Evolutionary conservation across 2,113 vertebrate species (phyloP).

Genomic region (Cynopterus brachyotis): DNA sequence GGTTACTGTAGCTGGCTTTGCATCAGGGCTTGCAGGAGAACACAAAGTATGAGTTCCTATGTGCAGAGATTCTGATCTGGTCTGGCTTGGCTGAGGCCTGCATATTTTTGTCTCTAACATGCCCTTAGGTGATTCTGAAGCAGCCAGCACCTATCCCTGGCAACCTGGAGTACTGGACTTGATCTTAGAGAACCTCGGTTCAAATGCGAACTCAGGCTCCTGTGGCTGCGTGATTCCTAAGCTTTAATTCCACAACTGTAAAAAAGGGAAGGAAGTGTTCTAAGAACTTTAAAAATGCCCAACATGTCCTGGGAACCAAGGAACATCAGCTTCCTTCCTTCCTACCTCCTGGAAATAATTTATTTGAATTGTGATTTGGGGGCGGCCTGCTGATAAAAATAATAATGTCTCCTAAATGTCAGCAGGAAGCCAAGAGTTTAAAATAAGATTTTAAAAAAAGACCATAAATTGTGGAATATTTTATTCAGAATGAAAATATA

Average conservation of each 20-base stretch:
- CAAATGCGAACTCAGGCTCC: not conserved
- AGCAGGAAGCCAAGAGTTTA: not conserved
- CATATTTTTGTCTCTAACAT: not conserved
- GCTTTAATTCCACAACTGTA: not conserved
- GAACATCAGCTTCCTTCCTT: not conserved
- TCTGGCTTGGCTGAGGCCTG: no score
- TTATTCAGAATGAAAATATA: not conserved
- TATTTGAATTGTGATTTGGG: not conserved
- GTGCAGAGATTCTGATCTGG: not conserved
- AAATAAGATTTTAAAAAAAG: not conserved
- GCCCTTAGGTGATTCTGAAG: not conserved
- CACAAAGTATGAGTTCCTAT: not conserved
- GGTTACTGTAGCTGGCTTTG: not conserved
- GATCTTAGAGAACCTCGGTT: not conserved
- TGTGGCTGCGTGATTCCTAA: not conserved
- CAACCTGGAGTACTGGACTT: not conserved
- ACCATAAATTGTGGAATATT: not conserved
- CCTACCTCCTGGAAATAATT: slow-evolving; percentile 15
- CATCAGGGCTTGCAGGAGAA: not conserved
- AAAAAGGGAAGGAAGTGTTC: not conserved
- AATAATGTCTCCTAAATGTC: not conserved
- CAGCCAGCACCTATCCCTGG: not conserved
- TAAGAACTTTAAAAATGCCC: not conserved
- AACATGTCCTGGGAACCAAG: not conserved
- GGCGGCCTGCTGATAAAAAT: not conserved